A percentile compares a stretch with the other conserved stretches of the same genome.
Conservation (phyloP, 2,113 vertebrate genomes). For the Sander vitreus region DNA sequence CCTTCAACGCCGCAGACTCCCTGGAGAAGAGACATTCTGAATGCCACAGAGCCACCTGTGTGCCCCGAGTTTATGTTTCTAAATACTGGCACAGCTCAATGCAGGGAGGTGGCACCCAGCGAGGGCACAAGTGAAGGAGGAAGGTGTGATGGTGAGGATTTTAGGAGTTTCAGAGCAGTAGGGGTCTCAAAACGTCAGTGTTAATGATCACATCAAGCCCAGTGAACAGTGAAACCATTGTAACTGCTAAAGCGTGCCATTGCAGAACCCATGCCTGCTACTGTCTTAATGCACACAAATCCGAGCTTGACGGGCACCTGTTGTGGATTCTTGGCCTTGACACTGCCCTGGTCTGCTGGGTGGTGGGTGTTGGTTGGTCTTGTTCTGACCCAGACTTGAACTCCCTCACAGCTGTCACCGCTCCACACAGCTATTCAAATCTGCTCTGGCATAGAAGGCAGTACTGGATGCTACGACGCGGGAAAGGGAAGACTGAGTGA, state of each 20-base stretch:
- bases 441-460: conserved; percentile 42
- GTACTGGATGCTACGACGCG: conserved; percentile 6
- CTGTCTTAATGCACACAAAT: conserved; percentile 46
- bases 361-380: conserved; percentile 59
- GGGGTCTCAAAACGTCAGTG: conserved; percentile 23
- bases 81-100: conserved; percentile 42
- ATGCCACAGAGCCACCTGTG: conserved; percentile 64
- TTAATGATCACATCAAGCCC: conserved; percentile 56
- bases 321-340: conserved; percentile 75
- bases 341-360: conserved; percentile 31
- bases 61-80: conserved; percentile 26
- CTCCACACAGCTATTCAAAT: conserved; percentile 56
- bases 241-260: conserved; percentile 19
- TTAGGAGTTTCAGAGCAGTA: conserved; percentile 19
- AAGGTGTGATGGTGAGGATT: conserved; percentile 41
- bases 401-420: conserved; percentile 73
- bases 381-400: conserved; percentile 79
- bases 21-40: conserved; percentile 38
- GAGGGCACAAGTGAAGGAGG: background rate
- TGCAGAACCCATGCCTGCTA: conserved; percentile 43
- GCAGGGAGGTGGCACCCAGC: conserved; percentile 24
- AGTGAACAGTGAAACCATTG: conserved; percentile 42
- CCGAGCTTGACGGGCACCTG: conserved; percentile 64
- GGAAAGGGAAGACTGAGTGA: background rate
- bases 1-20: conserved; percentile 48